Evolutionary conservation across 2,113 vertebrate genomes (phyloP), one percentile per base, ranked within the genome.

Genomic region (Microcebus murinus): DNA sequence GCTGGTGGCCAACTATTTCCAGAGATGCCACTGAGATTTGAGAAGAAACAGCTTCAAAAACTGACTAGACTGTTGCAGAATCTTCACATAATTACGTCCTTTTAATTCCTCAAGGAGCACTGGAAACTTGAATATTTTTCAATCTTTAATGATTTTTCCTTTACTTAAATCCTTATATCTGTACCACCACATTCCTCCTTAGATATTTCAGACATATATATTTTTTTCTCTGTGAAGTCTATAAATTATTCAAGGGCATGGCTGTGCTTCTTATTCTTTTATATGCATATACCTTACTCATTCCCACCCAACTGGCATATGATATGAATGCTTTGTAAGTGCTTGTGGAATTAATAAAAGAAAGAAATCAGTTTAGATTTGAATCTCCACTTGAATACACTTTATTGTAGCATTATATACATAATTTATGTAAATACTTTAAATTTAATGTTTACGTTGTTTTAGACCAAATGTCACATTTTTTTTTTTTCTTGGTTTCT

Each of bases 401-500:
- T 77, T 92, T 42, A 80, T 55, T 48, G 6, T 57, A 23, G 6
- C 5, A 55, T 90, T 57, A 34, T 80, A 76, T 85, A 59, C 8
- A 74, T 77, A 50, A 83, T 63, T 36, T 94, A 25, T 55, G 2
- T 70, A 92, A 87, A 52, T 57, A 45, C 4, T 67, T 80, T 82
- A 71, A 81, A 36, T 15, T 70, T 20, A 85, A 81, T 87, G 13
- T 34, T 87, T 45, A 65, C 39, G 0, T 81, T 95, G 18, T 83
- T 89, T 91, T 82, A 88, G 36, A 39, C 6, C 14, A 77, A 23
- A n/a, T 17, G 90, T 71, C 34, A 48, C 10, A 31, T 63, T 90
- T 90, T 84, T 82, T 79, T 59, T 96, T 4, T 93, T 93, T 91
- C 11, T 79, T 83, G 18, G 12, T 74, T 92, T 80, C 23, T 68